Evolutionary conservation across 2,888 invertebrate species (phyloP), one percentile per base, ranked within the genome.

Genomic region (Mantis religiosa): DNA sequence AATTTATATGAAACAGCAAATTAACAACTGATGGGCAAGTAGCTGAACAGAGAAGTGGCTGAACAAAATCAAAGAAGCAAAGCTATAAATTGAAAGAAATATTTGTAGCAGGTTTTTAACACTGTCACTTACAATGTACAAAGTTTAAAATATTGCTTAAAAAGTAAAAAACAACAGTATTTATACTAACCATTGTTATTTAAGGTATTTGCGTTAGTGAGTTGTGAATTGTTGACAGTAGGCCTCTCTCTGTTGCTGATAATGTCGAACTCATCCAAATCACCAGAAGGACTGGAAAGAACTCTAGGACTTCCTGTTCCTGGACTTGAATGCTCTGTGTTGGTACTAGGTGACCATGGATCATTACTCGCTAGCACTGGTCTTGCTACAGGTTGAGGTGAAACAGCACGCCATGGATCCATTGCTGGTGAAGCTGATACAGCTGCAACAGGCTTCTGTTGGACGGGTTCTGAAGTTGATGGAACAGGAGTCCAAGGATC

Each of bases 191-290:
- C 91, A 91, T 92, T 93, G 88, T 90, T 91, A 87, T 91, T 90
- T 41, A 90, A 47, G 12, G 89, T 85, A 83, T 90, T 90, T 34
- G 88, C 90, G 83, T 89, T 92, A 89, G 91, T 91, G 88, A 91
- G 90, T 85, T 90, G 91, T 88, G 91, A 91, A 83, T 90, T 90
- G 85, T 90, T 91, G 87, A 90, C 90, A 27, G 90, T 88, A 91
- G 93, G 92, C 92, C 93, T 94, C 92, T 95, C 96, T 90, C 98
- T 95, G 94, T 97, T 97, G 90, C 97, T 97, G 91, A 98, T 96
- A 90, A 97, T 95, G 93, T 98, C 98, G 93, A 98, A 98, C 93
- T 98, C 98, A 93, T 98, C 97, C 92, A 98, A 94, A 93, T 97
- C 97, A 9, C 91, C 91, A 71, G 20, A 83, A n/a, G 90, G 90